Evolutionary conservation across 92 coral and sea anemone species (phyloP).

Genomic region (Epizoanthus rinbou): DNA sequence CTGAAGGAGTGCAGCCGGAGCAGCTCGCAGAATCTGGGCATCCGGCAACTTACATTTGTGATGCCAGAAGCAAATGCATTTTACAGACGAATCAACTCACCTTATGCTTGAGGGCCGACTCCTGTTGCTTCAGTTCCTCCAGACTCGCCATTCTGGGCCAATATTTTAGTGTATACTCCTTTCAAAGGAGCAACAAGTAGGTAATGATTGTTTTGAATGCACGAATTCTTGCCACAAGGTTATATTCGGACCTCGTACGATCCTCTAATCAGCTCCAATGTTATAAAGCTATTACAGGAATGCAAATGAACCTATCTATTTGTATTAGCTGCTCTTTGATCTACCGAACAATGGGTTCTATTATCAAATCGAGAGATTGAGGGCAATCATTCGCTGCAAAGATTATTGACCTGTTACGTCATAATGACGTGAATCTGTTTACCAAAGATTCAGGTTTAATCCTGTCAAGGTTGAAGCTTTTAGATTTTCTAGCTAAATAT

Average conservation of each 20-base stretch:
- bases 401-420: conserved; percentile 27
- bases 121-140: conserved; percentile 40
- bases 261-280: conserved; percentile 35
- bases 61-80: conserved; percentile 10
- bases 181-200: background rate
- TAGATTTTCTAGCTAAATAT: no score
- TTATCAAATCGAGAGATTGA: conserved; percentile 27
- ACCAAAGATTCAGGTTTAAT: background rate
- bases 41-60: background rate
- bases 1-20: background rate
- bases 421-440: conserved; percentile 25
- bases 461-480: conserved; percentile 9
- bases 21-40: background rate
- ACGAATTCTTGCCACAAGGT: conserved; percentile 12
- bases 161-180: conserved; percentile 15
- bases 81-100: conserved; percentile 16
- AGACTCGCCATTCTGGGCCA: conserved; percentile 33
- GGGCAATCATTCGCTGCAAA: conserved; percentile 24
- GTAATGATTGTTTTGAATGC: background rate
- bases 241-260: conserved; percentile 13
- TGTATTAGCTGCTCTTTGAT: conserved; percentile 22
- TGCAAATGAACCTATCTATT: conserved; percentile 42
- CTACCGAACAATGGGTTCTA: conserved; percentile 33
- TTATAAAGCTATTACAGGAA: conserved; percentile 44
- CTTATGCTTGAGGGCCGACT: conserved; percentile 32